These are phyloP conservation scores for Cynodonichthys magdalenae DNA, from an alignment of 2,797 vertebrate genomes.

Conservation along the genomic window DNA sequence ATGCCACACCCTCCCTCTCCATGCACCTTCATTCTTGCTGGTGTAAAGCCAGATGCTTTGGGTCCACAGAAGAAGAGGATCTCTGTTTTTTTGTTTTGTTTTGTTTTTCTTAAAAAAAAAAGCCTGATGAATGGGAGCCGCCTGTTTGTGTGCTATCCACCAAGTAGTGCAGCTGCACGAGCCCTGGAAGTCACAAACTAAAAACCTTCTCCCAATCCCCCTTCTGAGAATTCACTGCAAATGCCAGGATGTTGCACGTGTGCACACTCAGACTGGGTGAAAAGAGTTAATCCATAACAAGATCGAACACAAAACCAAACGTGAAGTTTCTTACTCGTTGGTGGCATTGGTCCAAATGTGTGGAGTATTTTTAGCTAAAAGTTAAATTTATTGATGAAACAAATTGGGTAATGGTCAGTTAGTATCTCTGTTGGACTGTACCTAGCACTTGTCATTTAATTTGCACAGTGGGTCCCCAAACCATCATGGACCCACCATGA, in stretches of 20 bases:
- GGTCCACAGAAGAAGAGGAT: conserved; percentile 75
- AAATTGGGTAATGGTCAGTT: no score
- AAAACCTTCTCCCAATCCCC: conserved; percentile 40
- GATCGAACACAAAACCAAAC: conserved; percentile 53
- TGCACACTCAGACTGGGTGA: conserved; percentile 42
- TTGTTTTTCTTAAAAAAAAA: conserved; percentile 48
- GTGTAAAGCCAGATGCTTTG: conserved; percentile 79
- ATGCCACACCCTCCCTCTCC: conserved; percentile 12
- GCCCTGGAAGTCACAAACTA: conserved; percentile 69
- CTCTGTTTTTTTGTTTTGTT: conserved; percentile 60
- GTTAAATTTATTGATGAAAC: no score
- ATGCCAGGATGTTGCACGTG: conserved; percentile 49
- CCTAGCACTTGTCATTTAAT: no score
- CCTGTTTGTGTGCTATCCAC: conserved; percentile 77
- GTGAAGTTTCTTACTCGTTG: conserved; percentile 8
- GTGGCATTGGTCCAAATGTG: no score
- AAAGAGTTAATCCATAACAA: conserved; percentile 58
- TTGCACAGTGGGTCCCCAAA: no score
- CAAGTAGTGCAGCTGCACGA: conserved; percentile 79
- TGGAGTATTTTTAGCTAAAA: conserved; percentile 2
- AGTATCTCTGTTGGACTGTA: no score
- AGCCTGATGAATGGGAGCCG: conserved; percentile 79
- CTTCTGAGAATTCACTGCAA: conserved; percentile 36
- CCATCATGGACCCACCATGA: no score
- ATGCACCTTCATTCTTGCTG: conserved; percentile 41